Evolutionary conservation across 30 jellyfish, hydroid and myxozoan species (phyloP).

Genomic region (Aurelia aurita complex sp. Pacific): DNA sequence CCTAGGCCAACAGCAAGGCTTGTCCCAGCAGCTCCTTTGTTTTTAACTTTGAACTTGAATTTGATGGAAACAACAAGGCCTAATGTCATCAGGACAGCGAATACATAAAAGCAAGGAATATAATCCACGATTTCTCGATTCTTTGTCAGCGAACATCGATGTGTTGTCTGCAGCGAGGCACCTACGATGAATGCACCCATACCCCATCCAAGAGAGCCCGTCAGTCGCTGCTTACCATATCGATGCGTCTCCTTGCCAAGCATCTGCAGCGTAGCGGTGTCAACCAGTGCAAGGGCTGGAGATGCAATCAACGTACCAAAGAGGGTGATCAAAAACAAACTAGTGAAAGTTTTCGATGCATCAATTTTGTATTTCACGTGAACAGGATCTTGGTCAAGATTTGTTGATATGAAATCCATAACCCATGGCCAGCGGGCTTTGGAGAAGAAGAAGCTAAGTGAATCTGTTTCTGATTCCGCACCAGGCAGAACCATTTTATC

Average conservation of each 20-base stretch:
- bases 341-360: slow-evolving; percentile 91
- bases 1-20: slow-evolving; percentile 88
- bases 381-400: slow-evolving; percentile 75
- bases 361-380: slow-evolving; percentile 86
- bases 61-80: slow-evolving; percentile 88
- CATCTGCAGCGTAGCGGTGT: slow-evolving; percentile 96
- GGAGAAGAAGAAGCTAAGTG: slow-evolving; percentile 83
- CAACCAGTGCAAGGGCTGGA: slow-evolving; percentile 98
- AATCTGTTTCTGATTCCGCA: slow-evolving; percentile 66
- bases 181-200: slow-evolving; percentile 99
- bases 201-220: slow-evolving; percentile 99
- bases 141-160: slow-evolving; percentile 85
- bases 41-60: slow-evolving; percentile 72
- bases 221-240: slow-evolving; percentile 96
- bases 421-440: slow-evolving; percentile 99
- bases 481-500: slow-evolving; percentile 88
- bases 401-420: slow-evolving; percentile 80
- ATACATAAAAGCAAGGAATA: slow-evolving; percentile 95
- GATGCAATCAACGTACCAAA: slow-evolving; percentile 97
- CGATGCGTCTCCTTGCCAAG: slow-evolving; percentile 98
- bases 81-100: slow-evolving; percentile 93
- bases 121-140: slow-evolving; percentile 95
- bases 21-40: slow-evolving; percentile 78
- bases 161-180: slow-evolving; percentile 97
- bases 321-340: slow-evolving; percentile 87